phyloP scores from a whole-genome alignment of 2,113 vertebrate species.

The Propithecus coquereli region DNA sequence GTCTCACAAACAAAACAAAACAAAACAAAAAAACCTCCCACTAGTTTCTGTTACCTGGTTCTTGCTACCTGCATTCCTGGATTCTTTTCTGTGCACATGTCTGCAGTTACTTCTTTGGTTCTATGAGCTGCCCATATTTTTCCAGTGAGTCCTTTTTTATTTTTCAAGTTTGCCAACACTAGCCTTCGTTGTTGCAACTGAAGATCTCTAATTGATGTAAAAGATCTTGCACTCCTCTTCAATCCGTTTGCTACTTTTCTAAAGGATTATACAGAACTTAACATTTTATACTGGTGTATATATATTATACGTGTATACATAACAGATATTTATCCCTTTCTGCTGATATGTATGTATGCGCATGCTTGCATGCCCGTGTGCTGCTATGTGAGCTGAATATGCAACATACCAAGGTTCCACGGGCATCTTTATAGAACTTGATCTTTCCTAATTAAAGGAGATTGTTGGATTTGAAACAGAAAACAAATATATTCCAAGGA shows the following conservation, averaged over 20 bases:
- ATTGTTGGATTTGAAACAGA: not conserved
- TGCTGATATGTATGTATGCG: not conserved
- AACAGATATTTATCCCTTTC: not conserved
- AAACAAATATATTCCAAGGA: not conserved
- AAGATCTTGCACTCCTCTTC: not conserved
- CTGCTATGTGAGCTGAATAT: not conserved
- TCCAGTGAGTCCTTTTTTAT: not conserved
- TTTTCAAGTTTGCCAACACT: not conserved
- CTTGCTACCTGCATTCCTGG: not conserved
- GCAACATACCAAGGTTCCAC: not conserved
- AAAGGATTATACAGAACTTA: not conserved
- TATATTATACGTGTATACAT: not conserved
- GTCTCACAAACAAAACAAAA: too few relatives aligned
- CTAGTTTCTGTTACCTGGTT: not conserved
- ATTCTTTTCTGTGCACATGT: not conserved
- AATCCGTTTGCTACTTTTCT: not conserved
- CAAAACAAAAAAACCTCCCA: not conserved
- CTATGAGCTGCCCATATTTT: not conserved
- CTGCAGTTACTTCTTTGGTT: not conserved
- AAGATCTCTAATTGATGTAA: not conserved
- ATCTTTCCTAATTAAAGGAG: not conserved
- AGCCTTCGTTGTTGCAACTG: not conserved
- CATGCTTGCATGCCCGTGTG: not conserved
- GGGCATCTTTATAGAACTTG: not conserved
- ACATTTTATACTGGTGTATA: not conserved